Evolutionary conservation across 2,888 invertebrate genomes (phyloP), one percentile per base, ranked within the genome.

Genomic region (Suillia variegata): DNA sequence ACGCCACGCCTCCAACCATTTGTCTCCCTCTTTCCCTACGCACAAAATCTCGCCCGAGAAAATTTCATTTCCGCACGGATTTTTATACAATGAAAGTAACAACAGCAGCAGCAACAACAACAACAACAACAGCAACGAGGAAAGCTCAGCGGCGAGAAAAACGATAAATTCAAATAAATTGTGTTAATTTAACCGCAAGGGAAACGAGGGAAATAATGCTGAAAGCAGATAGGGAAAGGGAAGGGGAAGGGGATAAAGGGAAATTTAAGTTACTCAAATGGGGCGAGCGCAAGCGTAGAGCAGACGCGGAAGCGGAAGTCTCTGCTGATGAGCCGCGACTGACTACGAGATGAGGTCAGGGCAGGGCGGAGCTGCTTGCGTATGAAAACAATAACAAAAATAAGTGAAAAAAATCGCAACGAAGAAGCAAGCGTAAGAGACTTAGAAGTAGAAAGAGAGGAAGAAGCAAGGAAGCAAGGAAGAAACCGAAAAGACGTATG

Each of bases 141-240:
- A n/a, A n/a, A n/a, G n/a, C n/a, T n/a, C n/a, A n/a, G n/a, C n/a
- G n/a, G n/a, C n/a, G n/a, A n/a, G n/a, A n/a, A 20, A 54, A 51
- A 20, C 64, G 68, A 76, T 76, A 76, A 77, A 76, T 72, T 75
- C 70, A 70, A 70, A 77, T 75, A 75, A 77, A 75, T 75, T 73
- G 74, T 69, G 74, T 75, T 77, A 76, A 76, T 77, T 76, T 75
- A 67, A 69, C 71, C 74, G 73, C 71, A 72, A 75, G 70, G 71
- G 65, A 70, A 67, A 69, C 31, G 12, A 31, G 6, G 31, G 70
- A 74, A 76, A 70, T 71, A 70, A 69, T n/a, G n/a, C 70, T 71
- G 62, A 71, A 71, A 73, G 38, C 21, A 45, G 42, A n/a, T 18
- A 31, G 6, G n/a, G n/a, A n/a, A n/a, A n/a, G n/a, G n/a, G n/a